These are phyloP conservation scores for Pomacea canaliculata DNA, from an alignment of 2,888 invertebrate species.

Conservation along the genomic window DNA sequence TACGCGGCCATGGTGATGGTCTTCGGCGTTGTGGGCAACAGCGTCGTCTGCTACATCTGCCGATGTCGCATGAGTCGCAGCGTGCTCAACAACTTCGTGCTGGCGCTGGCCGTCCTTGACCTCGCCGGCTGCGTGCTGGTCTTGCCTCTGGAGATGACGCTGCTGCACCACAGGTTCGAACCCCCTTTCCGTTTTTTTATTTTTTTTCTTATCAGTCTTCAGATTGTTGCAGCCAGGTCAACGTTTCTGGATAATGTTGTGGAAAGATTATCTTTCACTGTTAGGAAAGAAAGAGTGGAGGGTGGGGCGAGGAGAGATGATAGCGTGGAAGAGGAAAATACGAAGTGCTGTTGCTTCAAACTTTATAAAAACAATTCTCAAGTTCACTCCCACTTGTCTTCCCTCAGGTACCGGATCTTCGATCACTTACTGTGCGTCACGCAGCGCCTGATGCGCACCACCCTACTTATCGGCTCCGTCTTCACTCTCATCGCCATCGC, in stretches of 20 bases:
- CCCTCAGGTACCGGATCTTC: neutral
- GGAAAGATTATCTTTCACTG: neutral
- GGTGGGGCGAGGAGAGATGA: too few species aligned
- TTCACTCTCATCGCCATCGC: constrained; percentile 40
- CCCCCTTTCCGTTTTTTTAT: constrained; percentile 18
- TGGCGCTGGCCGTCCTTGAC: constrained; percentile 35
- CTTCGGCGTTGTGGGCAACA: constrained; percentile 33
- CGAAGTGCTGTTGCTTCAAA: too few species aligned
- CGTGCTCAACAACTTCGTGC: constrained; percentile 35
- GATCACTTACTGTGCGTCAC: constrained; percentile 30
- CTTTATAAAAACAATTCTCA: too few species aligned
- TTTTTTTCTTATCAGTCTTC: constrained; percentile 28
- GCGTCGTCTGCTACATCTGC: constrained; percentile 35
- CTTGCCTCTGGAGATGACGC: constrained; percentile 36
- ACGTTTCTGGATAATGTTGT: neutral
- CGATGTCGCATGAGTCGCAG: constrained; percentile 25
- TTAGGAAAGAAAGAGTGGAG: neutral
- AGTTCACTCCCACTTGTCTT: neutral
- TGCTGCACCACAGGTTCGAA: constrained; percentile 25
- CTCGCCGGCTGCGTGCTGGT: constrained; percentile 34
- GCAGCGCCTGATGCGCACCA: constrained; percentile 29
- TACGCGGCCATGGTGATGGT: constrained; percentile 28
- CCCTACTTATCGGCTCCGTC: constrained; percentile 32
- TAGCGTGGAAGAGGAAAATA: too few species aligned
- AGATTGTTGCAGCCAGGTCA: neutral